Conservation (phyloP, 2,888 invertebrate species). For the Acronicta psi region DNA sequence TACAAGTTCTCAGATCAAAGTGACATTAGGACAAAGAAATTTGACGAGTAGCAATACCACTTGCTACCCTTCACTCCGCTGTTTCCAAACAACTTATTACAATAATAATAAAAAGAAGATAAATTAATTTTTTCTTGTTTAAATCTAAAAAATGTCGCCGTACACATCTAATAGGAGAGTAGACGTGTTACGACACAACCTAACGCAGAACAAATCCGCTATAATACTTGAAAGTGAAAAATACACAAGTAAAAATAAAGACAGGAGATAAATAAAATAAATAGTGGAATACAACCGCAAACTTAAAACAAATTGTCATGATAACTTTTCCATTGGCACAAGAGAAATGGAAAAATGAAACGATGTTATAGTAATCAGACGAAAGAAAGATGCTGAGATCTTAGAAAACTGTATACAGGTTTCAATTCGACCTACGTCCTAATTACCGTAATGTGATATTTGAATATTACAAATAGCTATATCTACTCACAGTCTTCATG, state of each 20-base stretch:
- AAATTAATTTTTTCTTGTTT: slow-evolving; percentile 43
- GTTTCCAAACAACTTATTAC: slow-evolving; percentile 62
- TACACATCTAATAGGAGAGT: slow-evolving; percentile 20
- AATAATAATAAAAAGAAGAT: slow-evolving; percentile 48
- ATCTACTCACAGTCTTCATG: slow-evolving; percentile 82
- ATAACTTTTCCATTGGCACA: slow-evolving; percentile 81
- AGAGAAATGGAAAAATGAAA: slow-evolving; percentile 72
- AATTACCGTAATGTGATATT: slow-evolving; percentile 68
- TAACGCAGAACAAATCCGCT: slow-evolving; percentile 34
- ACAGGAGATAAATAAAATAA: slow-evolving; percentile 76
- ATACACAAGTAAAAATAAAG: slow-evolving; percentile 50
- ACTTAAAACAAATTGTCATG: slow-evolving; percentile 78
- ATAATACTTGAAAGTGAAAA: slow-evolving; percentile 46
- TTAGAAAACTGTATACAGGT: slow-evolving; percentile 83
- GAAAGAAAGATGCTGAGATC: slow-evolving; percentile 80
- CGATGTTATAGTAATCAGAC: slow-evolving; percentile 63
- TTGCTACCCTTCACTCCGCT: too few relatives aligned
- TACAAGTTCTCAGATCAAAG: too few relatives aligned
- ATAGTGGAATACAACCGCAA: slow-evolving; percentile 73
- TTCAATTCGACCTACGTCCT: slow-evolving; percentile 68
- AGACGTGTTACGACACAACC: slow-evolving; percentile 23
- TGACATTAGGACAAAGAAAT: too few relatives aligned
- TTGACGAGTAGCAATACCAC: too few relatives aligned
- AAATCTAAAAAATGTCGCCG: slow-evolving; percentile 30
- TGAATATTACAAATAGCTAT: slow-evolving; percentile 65